A percentile compares a stretch with the other conserved stretches of the same genome.
Evolutionary conservation across 2,113 vertebrate species (phyloP).

Genomic region (Antechinus flavipes): DNA sequence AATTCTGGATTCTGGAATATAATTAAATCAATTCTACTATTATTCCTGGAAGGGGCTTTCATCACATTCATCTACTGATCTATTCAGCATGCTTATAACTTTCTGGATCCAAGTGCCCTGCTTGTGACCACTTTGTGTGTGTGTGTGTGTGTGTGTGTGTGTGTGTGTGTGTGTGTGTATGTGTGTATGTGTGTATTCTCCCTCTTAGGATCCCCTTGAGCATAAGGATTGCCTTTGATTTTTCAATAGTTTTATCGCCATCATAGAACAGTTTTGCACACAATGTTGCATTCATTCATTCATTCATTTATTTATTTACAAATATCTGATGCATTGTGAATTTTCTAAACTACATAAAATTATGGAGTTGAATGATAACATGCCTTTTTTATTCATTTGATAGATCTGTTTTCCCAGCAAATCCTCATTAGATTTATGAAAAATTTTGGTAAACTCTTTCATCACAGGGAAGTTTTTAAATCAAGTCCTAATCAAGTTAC

Average conservation of each 20-base stretch:
- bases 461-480: slow-evolving; percentile 34
- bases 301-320: not conserved
- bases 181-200: not conserved
- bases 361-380: slow-evolving; percentile 7
- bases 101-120: not conserved
- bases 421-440: not conserved
- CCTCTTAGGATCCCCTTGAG: not conserved
- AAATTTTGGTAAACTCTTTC: slow-evolving; percentile 20
- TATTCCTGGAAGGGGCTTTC: not conserved
- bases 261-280: not conserved
- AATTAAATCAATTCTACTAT: not conserved
- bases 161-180: no score
- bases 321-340: not conserved
- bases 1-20: not conserved
- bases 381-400: not conserved
- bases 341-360: not conserved
- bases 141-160: no score
- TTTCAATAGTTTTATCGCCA: not conserved
- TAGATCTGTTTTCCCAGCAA: slow-evolving; percentile 21
- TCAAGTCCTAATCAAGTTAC: slow-evolving; percentile 32
- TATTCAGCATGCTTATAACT: not conserved
- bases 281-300: not conserved
- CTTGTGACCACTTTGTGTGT: not conserved
- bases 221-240: not conserved
- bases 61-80: no score